Base-by-base conservation (phyloP, 2,888 invertebrate genomes). In the Mythimna impura region DNA sequence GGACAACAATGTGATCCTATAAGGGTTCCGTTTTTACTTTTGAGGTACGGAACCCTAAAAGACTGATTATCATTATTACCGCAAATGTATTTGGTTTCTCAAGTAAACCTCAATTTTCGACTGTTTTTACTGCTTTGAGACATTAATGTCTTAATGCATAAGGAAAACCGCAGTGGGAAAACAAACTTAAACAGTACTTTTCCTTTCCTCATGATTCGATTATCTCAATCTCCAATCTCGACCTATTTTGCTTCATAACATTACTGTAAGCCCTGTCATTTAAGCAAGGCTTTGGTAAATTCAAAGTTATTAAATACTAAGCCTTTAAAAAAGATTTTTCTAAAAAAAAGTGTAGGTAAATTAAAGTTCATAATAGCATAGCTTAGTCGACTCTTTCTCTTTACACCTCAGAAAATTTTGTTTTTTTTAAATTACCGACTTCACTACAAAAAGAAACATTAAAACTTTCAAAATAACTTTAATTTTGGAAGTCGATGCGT, bases 81-180 rank as follows among this genome's bases (percentile, higher is more conserved):
- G 34, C 10, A 76, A 70, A 70, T 40, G 6, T 30, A 30, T 76
- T 61, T 36, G 12, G 36, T 70, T 54, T 36, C 30, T 36, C n/a
- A 36, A 52, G 9, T 61, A 77, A 47, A 61, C 6, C 20, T 40
- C 8, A 30, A 54, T 30, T 76, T 57, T 22, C 20, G 8, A 12
- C 25, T 5, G 6, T 36, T 47, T 76, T 68, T 67, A 10, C 20
- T 50, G 8, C 17, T 25, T 47, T 36, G 7, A 12, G 20, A 10
- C 17, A 43, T 64, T 34, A 61, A 52, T 22, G 17, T 22, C 22
- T 43, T 73, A 76, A 76, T 52, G 17, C 8, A 47, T 17, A 30
- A 36, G 68, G 60, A 74, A 74, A 74, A 52, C 52, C 69, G 22
- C 57, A 47, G 20, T n/a, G 52, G 70, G 22, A 74, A 54, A 76